Conservation (phyloP, 2,797 vertebrate species). For the Helarctos malayanus region DNA sequence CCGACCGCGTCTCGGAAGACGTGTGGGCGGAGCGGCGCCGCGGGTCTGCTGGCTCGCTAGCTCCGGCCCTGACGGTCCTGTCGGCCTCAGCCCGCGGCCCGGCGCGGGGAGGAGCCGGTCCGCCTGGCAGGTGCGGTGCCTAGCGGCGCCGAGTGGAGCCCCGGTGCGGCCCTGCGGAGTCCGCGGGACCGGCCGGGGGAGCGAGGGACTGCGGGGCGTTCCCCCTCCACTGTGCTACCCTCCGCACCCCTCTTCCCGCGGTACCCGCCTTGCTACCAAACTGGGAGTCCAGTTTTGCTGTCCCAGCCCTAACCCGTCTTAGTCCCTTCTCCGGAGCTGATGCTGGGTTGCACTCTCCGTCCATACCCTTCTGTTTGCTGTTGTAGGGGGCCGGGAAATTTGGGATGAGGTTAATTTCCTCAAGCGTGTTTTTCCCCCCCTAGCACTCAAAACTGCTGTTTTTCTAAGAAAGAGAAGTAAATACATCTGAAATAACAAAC, state of each 20-base stretch:
- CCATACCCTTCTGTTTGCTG: neutral
- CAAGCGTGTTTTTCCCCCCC: neutral
- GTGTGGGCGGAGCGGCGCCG: constrained; percentile 39
- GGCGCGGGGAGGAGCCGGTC: neutral
- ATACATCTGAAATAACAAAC: neutral
- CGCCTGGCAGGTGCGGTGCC: neutral
- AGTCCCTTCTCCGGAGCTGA: neutral
- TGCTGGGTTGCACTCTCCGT: neutral
- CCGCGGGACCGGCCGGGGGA: neutral
- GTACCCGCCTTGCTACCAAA: neutral
- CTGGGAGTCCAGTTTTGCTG: neutral
- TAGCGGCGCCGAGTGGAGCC: neutral
- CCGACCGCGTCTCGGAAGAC: neutral
- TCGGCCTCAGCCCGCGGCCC: constrained; percentile 20
- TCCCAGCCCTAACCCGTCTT: neutral
- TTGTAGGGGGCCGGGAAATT: neutral
- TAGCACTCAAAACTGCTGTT: neutral
- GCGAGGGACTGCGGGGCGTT: neutral
- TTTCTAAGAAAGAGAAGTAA: neutral
- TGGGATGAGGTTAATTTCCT: neutral
- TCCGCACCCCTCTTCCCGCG: neutral
- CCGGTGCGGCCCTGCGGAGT: neutral
- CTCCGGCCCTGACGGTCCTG: neutral
- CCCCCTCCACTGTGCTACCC: neutral
- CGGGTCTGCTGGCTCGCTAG: neutral